A percentile compares a stretch with the other conserved stretches of the same genome.
Evolutionary conservation across 2,888 invertebrate species (phyloP).

Genomic region (Volucella inflata): DNA sequence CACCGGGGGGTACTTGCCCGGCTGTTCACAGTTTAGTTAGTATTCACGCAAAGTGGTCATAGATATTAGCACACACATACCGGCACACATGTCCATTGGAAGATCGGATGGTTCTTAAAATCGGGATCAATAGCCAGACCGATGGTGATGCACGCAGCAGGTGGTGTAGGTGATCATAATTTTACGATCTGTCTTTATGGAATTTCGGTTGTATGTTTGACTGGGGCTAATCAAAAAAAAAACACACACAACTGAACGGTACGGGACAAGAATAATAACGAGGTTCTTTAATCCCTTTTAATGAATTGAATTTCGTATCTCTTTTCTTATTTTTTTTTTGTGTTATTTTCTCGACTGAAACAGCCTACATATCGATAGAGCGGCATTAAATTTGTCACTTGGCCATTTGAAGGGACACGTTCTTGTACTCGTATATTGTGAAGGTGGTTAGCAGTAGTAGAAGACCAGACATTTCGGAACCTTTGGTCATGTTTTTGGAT

Average conservation of each 20-base stretch:
- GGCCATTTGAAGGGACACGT: conserved; percentile 43
- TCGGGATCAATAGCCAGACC: conserved; percentile 75
- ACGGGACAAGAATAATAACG: conserved; percentile 73
- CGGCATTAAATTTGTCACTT: conserved; percentile 45
- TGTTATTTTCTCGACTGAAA: conserved; percentile 24
- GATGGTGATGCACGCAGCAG: conserved; percentile 72
- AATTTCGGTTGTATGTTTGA: conserved; percentile 60
- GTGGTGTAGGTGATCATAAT: conserved; percentile 76
- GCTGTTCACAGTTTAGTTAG: conserved; percentile 67
- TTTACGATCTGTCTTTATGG: conserved; percentile 75
- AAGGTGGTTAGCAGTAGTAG: conserved; percentile 32
- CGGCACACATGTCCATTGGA: too few relatives aligned
- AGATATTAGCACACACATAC: neutral
- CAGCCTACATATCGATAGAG: conserved; percentile 62
- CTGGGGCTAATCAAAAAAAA: conserved; percentile 61
- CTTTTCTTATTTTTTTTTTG: neutral
- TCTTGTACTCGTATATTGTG: neutral
- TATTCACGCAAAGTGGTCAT: conserved; percentile 38
- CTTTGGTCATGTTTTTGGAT: neutral
- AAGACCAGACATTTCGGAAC: conserved; percentile 69
- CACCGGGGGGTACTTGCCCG: conserved; percentile 72
- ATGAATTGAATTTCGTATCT: conserved; percentile 67
- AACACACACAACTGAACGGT: conserved; percentile 25
- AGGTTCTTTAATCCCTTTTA: conserved; percentile 74
- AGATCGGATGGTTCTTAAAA: conserved; percentile 8